phyloP scores from a whole-genome alignment of 92 coral and sea anemone genomes.

The Zoanthus sansibaricus region DNA sequence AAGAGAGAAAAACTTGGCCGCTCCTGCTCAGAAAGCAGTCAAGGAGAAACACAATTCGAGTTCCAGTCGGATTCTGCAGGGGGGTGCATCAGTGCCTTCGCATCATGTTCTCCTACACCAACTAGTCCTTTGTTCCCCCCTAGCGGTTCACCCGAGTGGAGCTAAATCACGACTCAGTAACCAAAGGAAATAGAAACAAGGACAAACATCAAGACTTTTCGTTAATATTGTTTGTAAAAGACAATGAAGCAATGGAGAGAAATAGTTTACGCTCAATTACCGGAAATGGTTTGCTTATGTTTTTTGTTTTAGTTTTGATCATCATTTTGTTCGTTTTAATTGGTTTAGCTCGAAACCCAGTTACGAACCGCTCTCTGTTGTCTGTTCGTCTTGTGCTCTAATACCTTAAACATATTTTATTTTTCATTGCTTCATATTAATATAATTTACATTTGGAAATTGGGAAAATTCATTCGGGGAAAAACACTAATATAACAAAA shows the following conservation, averaged over 20 bases:
- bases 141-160: slow-evolving; percentile 83
- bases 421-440: too few relatives aligned
- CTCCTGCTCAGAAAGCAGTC: slow-evolving; percentile 66
- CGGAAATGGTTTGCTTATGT: neutral
- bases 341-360: too few relatives aligned
- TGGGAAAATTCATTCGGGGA: neutral
- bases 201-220: neutral
- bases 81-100: slow-evolving; percentile 88
- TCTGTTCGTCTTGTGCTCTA: too few relatives aligned
- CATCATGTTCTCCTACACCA: slow-evolving; percentile 80
- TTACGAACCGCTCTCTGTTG: too few relatives aligned
- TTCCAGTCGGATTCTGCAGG: slow-evolving; percentile 83
- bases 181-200: neutral
- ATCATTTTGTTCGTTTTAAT: neutral
- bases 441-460: too few relatives aligned
- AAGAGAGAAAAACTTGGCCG: slow-evolving; percentile 71
- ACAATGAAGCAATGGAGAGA: neutral
- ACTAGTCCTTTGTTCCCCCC: slow-evolving; percentile 83
- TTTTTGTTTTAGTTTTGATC: neutral
- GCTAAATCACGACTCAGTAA: slow-evolving; percentile 14
- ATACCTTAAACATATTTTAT: too few relatives aligned
- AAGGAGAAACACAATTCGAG: slow-evolving; percentile 79
- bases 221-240: neutral
- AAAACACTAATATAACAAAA: neutral
- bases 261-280: neutral